Base-by-base conservation (phyloP, 2,797 vertebrate genomes). In the Poecilia wingei region DNA sequence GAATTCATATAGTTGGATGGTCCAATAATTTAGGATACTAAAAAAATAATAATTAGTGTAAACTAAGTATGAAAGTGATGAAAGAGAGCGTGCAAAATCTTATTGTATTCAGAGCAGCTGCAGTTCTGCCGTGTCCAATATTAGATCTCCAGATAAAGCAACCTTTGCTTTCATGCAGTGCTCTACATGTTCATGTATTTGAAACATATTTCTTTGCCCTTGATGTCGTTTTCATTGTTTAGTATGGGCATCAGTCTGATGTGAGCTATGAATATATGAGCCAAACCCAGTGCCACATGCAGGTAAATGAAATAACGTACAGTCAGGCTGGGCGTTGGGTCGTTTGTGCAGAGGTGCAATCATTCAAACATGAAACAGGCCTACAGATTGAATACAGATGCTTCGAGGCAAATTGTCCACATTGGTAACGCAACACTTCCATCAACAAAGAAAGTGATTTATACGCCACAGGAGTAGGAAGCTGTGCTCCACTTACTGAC, bases 361-460 rank as follows among this genome's bases (percentile, higher is more conserved):
- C 79, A 78, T 70, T 80, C 61, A 86, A 78, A 84, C 61, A 59
- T 8, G 18, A 79, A 84, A 39, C 55, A 78, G 72, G 53, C 77
- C 47, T 73, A 77, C 74, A 77, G 47, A 66, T 68, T 77, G 41
- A 70, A 75, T 46, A 80, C 49, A 49, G 47, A 66, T 55, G 73
- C 71, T 84, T 53, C 61, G 47, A 78, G 78, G 75, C 22, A 88
- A 78, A 84, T 18, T 36, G 45, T 80, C 53, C 49, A 55, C 43
- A 25, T 51, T 77, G 78, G 85, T 81, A 80, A 89, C 71, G 80
- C 31, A 76, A 55, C 82, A 81, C 74, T 36, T 87, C 79, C 66
- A 75, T 87, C 79, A 86, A 82, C 76, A 74, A 84, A 79, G 41
- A 46, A 81, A 86, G 80, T 75, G 43, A 86, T 85, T 84, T 82